Percentiles rank a stretch among this genome's conserved stretches.
phyloP scores from a whole-genome alignment of 2,113 vertebrate genomes.

The Antennarius striatus region DNA sequence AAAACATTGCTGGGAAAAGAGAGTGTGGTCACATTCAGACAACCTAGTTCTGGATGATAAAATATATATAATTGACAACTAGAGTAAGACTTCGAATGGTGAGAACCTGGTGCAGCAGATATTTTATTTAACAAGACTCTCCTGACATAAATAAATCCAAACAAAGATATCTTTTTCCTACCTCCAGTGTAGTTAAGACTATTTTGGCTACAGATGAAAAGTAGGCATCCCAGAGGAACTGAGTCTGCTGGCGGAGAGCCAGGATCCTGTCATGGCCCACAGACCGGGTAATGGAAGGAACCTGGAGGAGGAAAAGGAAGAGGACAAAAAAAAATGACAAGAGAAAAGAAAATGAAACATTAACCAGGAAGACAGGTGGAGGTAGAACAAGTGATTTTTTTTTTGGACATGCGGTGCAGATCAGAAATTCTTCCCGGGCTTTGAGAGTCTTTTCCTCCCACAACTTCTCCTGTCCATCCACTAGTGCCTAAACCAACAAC shows the following conservation, averaged over 20 bases:
- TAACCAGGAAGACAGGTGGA: slow-evolving; percentile 30
- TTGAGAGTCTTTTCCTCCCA: slow-evolving; percentile 10
- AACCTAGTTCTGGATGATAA: too few species aligned
- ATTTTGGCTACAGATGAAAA: slow-evolving; percentile 84
- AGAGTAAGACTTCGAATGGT: too few species aligned
- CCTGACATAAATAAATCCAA: slow-evolving; percentile 32
- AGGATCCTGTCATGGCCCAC: slow-evolving; percentile 77
- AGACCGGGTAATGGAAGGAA: slow-evolving; percentile 79
- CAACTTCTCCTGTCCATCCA: background rate
- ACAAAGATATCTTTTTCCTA: slow-evolving; percentile 53
- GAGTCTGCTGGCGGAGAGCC: slow-evolving; percentile 79
- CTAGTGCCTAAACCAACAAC: too few species aligned
- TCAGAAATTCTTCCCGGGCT: slow-evolving; percentile 24
- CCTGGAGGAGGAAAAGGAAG: slow-evolving; percentile 55
- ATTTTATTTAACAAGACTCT: slow-evolving; percentile 39
- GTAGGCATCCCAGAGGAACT: slow-evolving; percentile 85
- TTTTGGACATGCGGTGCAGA: slow-evolving; percentile 37
- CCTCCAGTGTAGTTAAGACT: slow-evolving; percentile 83
- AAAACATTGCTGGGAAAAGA: too few species aligned
- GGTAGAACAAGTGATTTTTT: slow-evolving; percentile 45
- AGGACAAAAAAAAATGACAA: slow-evolving; percentile 22
- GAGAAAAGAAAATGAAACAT: slow-evolving; percentile 43
- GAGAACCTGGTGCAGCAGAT: too few species aligned
- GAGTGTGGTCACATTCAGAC: too few species aligned
- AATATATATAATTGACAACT: too few species aligned